A percentile compares a stretch with the other conserved stretches of the same genome.
These are phyloP conservation scores for Maniola jurtina DNA, from an alignment of 1,140 invertebrate genomes.

Conservation along the genomic window DNA sequence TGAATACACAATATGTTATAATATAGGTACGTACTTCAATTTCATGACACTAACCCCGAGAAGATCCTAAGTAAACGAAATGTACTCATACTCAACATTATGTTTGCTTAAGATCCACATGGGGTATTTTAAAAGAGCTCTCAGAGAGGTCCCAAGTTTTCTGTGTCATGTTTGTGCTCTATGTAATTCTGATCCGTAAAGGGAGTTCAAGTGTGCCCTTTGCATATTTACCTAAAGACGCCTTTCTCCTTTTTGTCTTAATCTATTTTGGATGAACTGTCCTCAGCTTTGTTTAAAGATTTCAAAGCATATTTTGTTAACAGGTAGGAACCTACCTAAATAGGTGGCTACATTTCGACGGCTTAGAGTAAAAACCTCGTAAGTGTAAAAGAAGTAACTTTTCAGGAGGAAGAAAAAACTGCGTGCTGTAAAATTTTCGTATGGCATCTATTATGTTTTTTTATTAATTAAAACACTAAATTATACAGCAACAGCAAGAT, in stretches of 20 bases:
- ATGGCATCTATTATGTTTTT: too few species aligned
- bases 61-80: conserved; percentile 5
- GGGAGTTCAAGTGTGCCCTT: not conserved
- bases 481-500: too few species aligned
- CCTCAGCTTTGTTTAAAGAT: too few species aligned
- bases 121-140: conserved; percentile 5
- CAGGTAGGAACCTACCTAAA: too few species aligned
- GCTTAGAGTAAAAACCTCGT: too few species aligned
- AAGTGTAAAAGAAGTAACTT: too few species aligned
- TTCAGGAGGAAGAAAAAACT: too few species aligned
- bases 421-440: too few species aligned
- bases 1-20: not conserved
- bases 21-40: not conserved
- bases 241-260: not conserved
- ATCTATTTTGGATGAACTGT: too few species aligned
- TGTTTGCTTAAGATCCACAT: conserved; percentile 4
- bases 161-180: not conserved
- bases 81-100: conserved; percentile 1
- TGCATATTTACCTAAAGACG: not conserved
- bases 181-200: not conserved
- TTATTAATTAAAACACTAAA: too few species aligned
- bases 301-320: too few species aligned
- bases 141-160: conserved; percentile 5
- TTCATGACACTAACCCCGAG: not conserved
- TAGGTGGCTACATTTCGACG: too few species aligned